A percentile compares a stretch with the other conserved stretches of the same genome.
These are phyloP conservation scores for Hylomyscus alleni DNA, from an alignment of 2,797 vertebrate genomes.

Conservation along the genomic window DNA sequence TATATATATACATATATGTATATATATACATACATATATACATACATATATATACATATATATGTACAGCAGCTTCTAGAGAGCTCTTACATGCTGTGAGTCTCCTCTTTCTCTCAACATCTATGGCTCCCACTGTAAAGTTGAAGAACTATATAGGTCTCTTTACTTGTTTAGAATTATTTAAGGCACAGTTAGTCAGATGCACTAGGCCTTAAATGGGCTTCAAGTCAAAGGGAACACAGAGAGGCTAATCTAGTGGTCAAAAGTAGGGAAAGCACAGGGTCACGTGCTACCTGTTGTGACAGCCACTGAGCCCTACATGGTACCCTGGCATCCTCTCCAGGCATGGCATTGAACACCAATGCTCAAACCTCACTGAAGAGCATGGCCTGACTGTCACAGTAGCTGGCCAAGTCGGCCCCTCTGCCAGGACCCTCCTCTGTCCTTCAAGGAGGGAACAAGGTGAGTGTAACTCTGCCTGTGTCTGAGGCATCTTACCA, in stretches of 20 bases:
- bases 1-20: no score
- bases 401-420: background rate
- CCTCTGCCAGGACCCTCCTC: background rate
- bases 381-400: background rate
- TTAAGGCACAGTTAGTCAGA: background rate
- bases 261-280: background rate
- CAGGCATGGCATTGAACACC: background rate
- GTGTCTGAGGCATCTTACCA: background rate
- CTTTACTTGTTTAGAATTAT: background rate
- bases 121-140: background rate
- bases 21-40: no score
- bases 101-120: background rate
- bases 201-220: background rate
- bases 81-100: background rate
- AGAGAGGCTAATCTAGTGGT: background rate
- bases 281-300: background rate
- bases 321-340: background rate
- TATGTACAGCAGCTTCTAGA: background rate
- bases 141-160: background rate
- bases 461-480: background rate
- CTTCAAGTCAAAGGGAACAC: background rate
- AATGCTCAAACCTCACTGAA: background rate
- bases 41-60: no score
- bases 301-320: background rate
- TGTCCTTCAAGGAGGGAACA: background rate